Conservation (phyloP, 2,113 vertebrate species). For the Falco punctatus region DNA sequence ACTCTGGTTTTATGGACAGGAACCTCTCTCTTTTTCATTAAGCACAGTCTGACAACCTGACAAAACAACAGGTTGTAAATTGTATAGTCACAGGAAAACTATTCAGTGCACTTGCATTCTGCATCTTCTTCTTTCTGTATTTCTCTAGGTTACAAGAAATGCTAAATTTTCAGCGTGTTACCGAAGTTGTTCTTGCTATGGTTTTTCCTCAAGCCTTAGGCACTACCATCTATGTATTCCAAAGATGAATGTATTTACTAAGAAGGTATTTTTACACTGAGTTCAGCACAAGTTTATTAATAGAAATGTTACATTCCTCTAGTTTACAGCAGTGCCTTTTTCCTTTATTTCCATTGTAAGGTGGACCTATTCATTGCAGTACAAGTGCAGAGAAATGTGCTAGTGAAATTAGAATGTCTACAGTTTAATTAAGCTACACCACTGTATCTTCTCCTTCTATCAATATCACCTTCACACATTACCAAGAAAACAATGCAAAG, state of each 20-base stretch:
- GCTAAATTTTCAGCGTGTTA: not conserved
- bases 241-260: conserved; percentile 44
- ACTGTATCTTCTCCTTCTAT: not conserved
- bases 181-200: not conserved
- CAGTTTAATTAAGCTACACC: conserved; percentile 17
- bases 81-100: not conserved
- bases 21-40: not conserved
- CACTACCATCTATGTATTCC: not conserved
- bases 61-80: not conserved
- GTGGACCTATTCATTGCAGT: not conserved
- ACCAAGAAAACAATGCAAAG: not conserved
- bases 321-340: conserved; percentile 26
- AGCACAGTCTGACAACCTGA: not conserved
- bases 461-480: not conserved
- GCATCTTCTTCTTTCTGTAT: not conserved
- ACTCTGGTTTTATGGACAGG: not conserved
- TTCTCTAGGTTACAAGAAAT: not conserved
- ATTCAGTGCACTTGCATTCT: not conserved
- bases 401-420: not conserved
- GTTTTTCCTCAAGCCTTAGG: conserved; percentile 19
- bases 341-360: conserved; percentile 20
- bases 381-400: not conserved
- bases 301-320: conserved; percentile 40
- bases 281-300: conserved; percentile 35
- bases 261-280: conserved; percentile 52